Evolutionary conservation across 2,888 invertebrate genomes (phyloP), one percentile per base, ranked within the genome.

Genomic region (Lottia scabra): DNA sequence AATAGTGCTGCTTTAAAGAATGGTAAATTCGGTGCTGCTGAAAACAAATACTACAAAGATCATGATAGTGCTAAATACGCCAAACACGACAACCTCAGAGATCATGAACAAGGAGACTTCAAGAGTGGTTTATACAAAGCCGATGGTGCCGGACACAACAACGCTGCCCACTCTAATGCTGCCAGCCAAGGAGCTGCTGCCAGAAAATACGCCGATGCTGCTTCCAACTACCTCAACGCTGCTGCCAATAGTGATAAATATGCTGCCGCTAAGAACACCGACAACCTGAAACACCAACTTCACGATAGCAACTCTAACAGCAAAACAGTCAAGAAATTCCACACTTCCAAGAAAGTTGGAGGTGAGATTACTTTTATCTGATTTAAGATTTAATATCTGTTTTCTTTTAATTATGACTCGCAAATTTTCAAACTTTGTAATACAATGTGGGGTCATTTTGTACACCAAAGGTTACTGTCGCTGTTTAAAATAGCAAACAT

Each of bases 11-110:
- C 56, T 13, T 12, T n/a, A 2, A 56, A 56, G 56, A 56, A 56
- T 16, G 56, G 56, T n/a, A 56, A 56, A 56, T 56, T 56, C 56
- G 56, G 56, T 23, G 23, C 56, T 10, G 56, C 56, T 16, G 56
- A 56, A 23, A 56, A 56, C 56, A 8, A 56, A 56, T 56, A 56
- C 56, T 56, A 56, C 19, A 56, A 56, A 56, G 56, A 56, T 56
- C 56, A 56, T 23, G 56, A 56, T 56, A 56, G 56, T 56, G 56
- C 56, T 56, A 23, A 10, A 19, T 56, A 56, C 12, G 56, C 56
- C 23, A 56, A 56, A 56, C 56, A 56, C 56, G 56, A 56, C 23
- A 56, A 56, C 56, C 56, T 56, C 56, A 56, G 56, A 56, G 23
- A 56, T 56, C 56, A 56, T 8, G 56, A 56, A 56, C 56, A 56